Percentiles rank a stretch among this genome's conserved stretches.
phyloP scores from a whole-genome alignment of 2,888 invertebrate species.

The Eupeodes latifasciatus region DNA sequence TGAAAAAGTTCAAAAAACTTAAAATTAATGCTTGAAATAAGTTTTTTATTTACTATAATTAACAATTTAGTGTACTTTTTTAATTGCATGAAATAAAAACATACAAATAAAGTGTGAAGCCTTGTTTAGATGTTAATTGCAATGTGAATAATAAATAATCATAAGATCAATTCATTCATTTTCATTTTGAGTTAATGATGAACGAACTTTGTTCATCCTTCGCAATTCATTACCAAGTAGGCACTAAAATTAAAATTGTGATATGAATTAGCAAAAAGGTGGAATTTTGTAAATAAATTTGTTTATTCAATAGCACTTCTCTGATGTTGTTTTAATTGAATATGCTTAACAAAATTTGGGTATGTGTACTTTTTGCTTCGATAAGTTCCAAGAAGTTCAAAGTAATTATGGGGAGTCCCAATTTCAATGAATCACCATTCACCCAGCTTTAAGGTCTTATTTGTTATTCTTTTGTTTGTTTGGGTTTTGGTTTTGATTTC shows the following conservation, averaged over 20 bases:
- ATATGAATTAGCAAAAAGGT: constrained; percentile 8
- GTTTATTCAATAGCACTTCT: background rate
- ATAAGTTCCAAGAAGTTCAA: constrained; percentile 22
- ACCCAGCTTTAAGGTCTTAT: background rate
- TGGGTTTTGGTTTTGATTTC: background rate
- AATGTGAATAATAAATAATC: background rate
- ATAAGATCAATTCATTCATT: background rate
- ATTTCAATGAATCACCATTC: constrained; percentile 9
- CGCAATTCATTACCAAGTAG: background rate
- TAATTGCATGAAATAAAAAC: background rate
- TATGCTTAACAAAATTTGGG: background rate
- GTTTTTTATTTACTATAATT: background rate
- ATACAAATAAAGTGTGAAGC: background rate
- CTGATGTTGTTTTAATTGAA: constrained; percentile 2
- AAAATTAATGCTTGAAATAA: background rate
- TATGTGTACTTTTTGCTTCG: constrained; percentile 1
- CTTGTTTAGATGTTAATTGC: constrained; percentile 15
- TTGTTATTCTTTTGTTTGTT: background rate
- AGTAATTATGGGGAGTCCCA: constrained; percentile 25
- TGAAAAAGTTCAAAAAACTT: constrained; percentile 6
- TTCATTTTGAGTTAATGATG: too few species aligned
- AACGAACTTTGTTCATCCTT: constrained; percentile 13
- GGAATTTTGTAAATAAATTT: background rate
- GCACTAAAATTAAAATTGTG: background rate
- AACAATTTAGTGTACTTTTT: background rate